Percentiles rank a stretch among this genome's conserved stretches.
phyloP scores from a whole-genome alignment of 2,113 vertebrate species.

The Oryctolagus cuniculus region mOryCun1.1 NC_091436.1:149811501-149812000 shows the following conservation, averaged over 20 bases:
- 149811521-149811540: slow-evolving; percentile 30
- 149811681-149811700: slow-evolving; percentile 42
- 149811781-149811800: background rate
- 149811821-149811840: background rate
- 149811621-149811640: slow-evolving; percentile 20
- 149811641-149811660: slow-evolving; percentile 1
- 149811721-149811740: background rate
- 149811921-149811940: slow-evolving; percentile 41
- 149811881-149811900: background rate
- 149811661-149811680: slow-evolving; percentile 21
- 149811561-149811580: slow-evolving; percentile 1
- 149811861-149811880: background rate
- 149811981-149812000: slow-evolving; percentile 18
- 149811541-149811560: slow-evolving; percentile 55
- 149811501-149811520: background rate
- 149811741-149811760: slow-evolving; percentile 16
- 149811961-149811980: background rate
- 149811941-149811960: background rate
- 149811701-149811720: background rate
- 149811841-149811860: background rate
- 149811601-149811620: slow-evolving; percentile 43
- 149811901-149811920: slow-evolving; percentile 47
- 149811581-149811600: slow-evolving; percentile 12
- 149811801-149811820: slow-evolving; percentile 24
- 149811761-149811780: background rate